phyloP scores from a whole-genome alignment of 2,113 vertebrate genomes.

The Anseranas semipalmata region DNA sequence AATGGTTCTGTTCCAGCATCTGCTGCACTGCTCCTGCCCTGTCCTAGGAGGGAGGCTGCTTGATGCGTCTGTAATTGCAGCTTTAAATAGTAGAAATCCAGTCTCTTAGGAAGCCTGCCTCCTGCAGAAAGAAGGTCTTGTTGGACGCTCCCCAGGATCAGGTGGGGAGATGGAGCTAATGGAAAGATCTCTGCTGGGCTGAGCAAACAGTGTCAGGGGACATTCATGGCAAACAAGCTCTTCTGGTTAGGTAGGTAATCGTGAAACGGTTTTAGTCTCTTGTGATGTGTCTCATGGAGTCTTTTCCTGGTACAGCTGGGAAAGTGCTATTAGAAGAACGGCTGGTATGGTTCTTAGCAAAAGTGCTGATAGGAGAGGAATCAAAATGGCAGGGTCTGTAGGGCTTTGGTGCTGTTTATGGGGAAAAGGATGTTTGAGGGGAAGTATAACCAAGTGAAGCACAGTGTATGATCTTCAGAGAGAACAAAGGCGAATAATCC shows the following conservation, averaged over 20 bases:
- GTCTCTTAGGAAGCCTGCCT: not conserved
- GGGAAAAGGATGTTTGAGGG: not conserved
- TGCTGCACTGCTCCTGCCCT: not conserved
- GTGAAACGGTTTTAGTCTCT: not conserved
- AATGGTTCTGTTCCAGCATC: not conserved
- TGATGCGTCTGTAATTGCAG: not conserved
- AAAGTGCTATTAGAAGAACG: not conserved
- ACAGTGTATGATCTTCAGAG: not conserved
- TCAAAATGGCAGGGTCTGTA: fast-evolving
- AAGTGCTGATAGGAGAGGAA: not conserved
- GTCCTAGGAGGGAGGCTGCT: not conserved
- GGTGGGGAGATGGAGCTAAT: not conserved
- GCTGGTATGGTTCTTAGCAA: not conserved
- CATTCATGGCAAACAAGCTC: not conserved
- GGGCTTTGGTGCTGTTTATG: not conserved
- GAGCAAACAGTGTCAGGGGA: not conserved
- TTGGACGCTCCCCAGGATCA: not conserved
- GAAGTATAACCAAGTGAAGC: not conserved
- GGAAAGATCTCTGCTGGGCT: not conserved
- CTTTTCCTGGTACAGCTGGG: not conserved
- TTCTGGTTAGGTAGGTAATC: not conserved
- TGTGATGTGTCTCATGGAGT: not conserved
- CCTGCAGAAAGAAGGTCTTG: not conserved
- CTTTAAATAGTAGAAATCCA: not conserved
- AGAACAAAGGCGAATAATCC: not conserved